Conservation (phyloP, 2,888 invertebrate genomes). For the Dermolepida albohirtum region DNA sequence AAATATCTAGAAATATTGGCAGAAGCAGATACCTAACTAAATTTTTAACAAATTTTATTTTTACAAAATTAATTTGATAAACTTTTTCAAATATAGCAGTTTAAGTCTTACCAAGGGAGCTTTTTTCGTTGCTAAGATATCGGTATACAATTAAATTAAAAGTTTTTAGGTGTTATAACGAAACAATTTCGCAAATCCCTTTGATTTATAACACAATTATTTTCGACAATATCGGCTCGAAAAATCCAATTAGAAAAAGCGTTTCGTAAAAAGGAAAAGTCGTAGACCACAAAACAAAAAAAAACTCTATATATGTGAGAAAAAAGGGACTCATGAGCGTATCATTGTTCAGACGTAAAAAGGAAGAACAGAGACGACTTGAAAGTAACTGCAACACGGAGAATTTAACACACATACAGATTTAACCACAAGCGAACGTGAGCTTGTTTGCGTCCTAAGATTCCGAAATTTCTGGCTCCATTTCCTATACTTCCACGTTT, state of each 20-base stretch:
- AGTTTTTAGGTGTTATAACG: not conserved
- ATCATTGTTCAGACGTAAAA: slow-evolving; percentile 27
- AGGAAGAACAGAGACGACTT: slow-evolving; percentile 18
- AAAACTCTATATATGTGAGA: not conserved
- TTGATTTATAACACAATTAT: slow-evolving; percentile 28
- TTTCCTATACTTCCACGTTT: slow-evolving; percentile 24
- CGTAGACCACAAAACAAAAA: slow-evolving; percentile 15
- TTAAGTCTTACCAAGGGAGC: too few species aligned
- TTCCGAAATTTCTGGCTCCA: slow-evolving; percentile 26
- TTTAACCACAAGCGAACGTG: slow-evolving; percentile 28
- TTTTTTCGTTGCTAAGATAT: not conserved
- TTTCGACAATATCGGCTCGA: slow-evolving; percentile 20
- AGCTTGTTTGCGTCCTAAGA: slow-evolving; percentile 9
- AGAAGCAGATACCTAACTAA: too few species aligned
- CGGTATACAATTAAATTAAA: slow-evolving; percentile 15
- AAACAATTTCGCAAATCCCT: slow-evolving; percentile 4
- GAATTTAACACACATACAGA: slow-evolving; percentile 23
- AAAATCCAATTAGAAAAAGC: slow-evolving; percentile 34
- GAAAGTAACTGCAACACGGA: slow-evolving; percentile 24
- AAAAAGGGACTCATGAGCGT: slow-evolving; percentile 15
- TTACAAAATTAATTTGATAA: too few species aligned
- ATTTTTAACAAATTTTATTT: too few species aligned
- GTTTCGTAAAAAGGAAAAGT: slow-evolving; percentile 14
- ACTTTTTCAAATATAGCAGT: too few species aligned
- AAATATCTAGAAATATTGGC: too few species aligned